phyloP scores from a whole-genome alignment of 2,797 vertebrate species.

The Coilia nasus region DNA sequence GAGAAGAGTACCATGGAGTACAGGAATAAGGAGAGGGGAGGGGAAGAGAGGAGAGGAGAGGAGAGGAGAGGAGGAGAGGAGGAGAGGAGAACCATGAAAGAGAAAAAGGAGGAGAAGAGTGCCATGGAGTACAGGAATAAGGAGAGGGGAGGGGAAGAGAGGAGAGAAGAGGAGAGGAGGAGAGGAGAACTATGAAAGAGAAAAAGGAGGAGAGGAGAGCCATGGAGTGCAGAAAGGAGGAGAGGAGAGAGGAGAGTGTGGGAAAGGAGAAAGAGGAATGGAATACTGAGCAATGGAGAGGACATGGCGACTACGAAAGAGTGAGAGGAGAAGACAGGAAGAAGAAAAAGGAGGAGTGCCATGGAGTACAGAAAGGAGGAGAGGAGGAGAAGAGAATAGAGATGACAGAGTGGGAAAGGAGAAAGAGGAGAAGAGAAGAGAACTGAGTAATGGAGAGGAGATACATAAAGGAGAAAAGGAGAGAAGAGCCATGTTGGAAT shows the following conservation, averaged over 20 bases:
- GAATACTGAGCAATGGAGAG: too few relatives aligned
- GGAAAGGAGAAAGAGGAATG: neutral
- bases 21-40: too few relatives aligned
- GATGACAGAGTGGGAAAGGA: conserved; percentile 31
- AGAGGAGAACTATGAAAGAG: neutral
- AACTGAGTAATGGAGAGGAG: neutral
- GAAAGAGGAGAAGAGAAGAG: neutral
- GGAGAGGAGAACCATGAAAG: too few relatives aligned
- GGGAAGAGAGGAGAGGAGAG: too few relatives aligned
- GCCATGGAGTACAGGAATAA: neutral
- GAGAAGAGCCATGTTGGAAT: too few relatives aligned
- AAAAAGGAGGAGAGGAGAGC: too few relatives aligned
- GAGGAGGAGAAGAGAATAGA: neutral
- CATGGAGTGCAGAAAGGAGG: too few relatives aligned
- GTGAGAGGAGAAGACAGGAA: neutral
- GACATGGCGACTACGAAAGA: too few relatives aligned
- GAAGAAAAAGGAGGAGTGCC: too few relatives aligned
- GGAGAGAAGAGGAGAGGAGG: too few relatives aligned
- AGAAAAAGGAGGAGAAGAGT: neutral
- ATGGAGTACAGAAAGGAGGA: neutral
- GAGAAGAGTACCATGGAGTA: too few relatives aligned
- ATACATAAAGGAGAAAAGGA: too few relatives aligned
- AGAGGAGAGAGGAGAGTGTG: neutral
- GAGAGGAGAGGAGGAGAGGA: neutral
- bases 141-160: conserved; percentile 27